Evolutionary conservation across 2,797 vertebrate species (phyloP), one percentile per base, ranked within the genome.

Genomic region (Ficedula albicollis): DNA sequence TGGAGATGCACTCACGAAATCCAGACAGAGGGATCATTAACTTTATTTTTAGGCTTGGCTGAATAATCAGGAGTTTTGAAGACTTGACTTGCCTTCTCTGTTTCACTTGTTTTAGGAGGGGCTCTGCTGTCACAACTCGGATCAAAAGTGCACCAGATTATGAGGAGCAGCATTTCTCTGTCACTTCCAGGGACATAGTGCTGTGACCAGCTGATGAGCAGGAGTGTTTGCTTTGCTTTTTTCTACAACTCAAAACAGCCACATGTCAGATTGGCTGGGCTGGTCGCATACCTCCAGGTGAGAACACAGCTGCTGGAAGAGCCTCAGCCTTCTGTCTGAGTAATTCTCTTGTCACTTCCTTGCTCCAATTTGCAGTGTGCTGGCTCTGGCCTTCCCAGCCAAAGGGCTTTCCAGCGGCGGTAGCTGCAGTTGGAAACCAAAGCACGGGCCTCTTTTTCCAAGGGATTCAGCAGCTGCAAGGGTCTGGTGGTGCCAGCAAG

Each of bases 41-140:
- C 54, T 94, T 82, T 96, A 96, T 96, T 96, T 96, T 95, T 95
- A 96, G 95, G 36, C 52, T 92, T 62, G 70, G 59, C 60, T 74
- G 90, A 87, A 73, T 88, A 87, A 86, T 89, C 26, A 15, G 36
- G 23, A 82, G 51, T 79, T 88, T 96, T 83, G 84, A 84, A 83
- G 73, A 69, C 75, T 23, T 87, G 73, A n/a, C 66, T 34, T 76
- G 84, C 84, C 56, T 87, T 77, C 56, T 78, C 49, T 23, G 7
- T 82, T 88, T 72, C 51, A 11, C 34, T 76, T 78, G 11, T 55
- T 76, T 87, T 55, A 70, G 64, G 58, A 92, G 78, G 39, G 56
- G 34, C 55, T 63, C 22, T 83, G 59, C 59, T 52, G 19, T 43
- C 19, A 25, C 4, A 49, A 32, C 41, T 67, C 44, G 55, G 58